Evolutionary conservation across 2,113 vertebrate genomes (phyloP), one percentile per base, ranked within the genome.

Genomic region (Pelvicachromis taeniatus): DNA sequence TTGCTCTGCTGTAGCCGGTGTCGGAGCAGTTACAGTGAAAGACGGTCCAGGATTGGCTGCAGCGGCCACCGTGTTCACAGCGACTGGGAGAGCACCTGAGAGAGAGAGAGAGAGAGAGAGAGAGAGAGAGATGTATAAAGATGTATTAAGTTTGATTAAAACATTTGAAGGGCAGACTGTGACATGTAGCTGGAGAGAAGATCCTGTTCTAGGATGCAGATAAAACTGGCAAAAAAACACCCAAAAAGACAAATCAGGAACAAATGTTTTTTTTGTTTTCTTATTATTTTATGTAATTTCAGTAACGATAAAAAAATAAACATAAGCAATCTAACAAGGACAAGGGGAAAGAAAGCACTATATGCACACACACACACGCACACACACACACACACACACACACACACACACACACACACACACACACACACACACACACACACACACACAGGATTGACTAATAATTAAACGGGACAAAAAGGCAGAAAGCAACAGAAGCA

Each of bases 11-110:
- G 94, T 99, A 99, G 6, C 97, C 98, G 7, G 97, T 98, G 87
- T 93, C 88, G 1, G 96, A 93, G 89, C 98, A 99, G 93, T 97
- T 96, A 79, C 98, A 99, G 91, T 97, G 97, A 80, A 99, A 99
- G 77, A 80, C 88, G 58, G 93, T 97, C 98, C 98, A 99, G 54
- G 98, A 97, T 91, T 99, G 98, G 48, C 96, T 97, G 86, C 98
- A 99, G 73, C 89, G 95, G 17, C 98, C 98, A 2, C 97, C 97
- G 0, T 99, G 98, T 88, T 99, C 98, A 90, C 98, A 99, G 0
- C 95, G 97, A 92, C 97, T 98, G 77, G 97, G 97, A 21, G 97
- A 96, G 90, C 97, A 99, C 91, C 97, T 99, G 89, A 80, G 29
- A 52, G 33, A 40, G 5, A 84, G 14, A 48, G 3, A 19, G 12